phyloP scores from a whole-genome alignment of 2,797 vertebrate species.

The Cossypha caffra region DNA sequence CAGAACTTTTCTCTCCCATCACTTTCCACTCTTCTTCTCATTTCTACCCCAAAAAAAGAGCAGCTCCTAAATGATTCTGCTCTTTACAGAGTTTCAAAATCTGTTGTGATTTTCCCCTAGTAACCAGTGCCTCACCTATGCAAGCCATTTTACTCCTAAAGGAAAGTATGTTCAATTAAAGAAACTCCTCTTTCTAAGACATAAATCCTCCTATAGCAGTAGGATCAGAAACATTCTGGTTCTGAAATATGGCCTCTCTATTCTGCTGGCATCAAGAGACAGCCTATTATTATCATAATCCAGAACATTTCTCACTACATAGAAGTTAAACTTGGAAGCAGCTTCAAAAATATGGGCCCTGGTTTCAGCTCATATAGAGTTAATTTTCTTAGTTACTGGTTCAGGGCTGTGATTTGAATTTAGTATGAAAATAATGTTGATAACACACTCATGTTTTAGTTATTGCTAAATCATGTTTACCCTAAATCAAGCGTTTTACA shows the following conservation, averaged over 20 bases:
- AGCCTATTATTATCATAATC: background rate
- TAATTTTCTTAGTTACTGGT: background rate
- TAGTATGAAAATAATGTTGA: background rate
- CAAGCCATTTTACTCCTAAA: background rate
- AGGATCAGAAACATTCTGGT: background rate
- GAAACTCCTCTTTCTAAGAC: background rate
- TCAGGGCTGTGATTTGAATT: background rate
- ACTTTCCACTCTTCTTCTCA: background rate
- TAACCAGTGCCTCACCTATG: background rate
- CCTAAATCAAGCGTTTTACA: background rate
- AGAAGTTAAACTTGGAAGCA: background rate
- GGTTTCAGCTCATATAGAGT: background rate
- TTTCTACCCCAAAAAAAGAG: background rate
- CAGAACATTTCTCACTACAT: background rate
- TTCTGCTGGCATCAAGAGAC: background rate
- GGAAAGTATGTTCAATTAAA: background rate
- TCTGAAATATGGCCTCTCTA: background rate
- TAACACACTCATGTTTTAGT: background rate
- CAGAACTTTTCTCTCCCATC: background rate
- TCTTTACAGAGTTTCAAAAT: background rate
- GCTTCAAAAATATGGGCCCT: background rate
- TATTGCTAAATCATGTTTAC: background rate
- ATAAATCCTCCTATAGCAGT: background rate
- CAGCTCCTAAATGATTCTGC: background rate
- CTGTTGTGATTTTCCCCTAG: background rate